phyloP scores from a whole-genome alignment of 2,797 vertebrate genomes.

The Artibeus jamaicensis region DNA sequence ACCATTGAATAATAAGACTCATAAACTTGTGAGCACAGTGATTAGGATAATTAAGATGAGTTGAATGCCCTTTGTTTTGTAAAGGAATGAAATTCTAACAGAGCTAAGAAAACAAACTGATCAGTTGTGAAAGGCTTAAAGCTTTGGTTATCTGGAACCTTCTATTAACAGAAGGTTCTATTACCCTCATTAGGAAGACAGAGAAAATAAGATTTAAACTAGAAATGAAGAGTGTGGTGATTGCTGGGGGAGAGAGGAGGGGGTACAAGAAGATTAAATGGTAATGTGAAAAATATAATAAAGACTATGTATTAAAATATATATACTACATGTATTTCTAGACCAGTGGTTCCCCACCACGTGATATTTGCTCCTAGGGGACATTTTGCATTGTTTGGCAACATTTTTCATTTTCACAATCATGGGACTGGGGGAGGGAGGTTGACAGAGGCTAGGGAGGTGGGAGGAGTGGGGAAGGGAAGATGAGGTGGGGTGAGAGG shows the following conservation, averaged over 20 bases:
- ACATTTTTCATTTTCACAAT: not conserved
- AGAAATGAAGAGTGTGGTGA: not conserved
- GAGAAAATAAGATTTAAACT: not conserved
- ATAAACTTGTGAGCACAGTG: not conserved
- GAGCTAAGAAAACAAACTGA: not conserved
- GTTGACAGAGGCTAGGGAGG: not conserved
- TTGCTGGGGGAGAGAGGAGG: no score
- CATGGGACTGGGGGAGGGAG: no score
- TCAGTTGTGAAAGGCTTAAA: not conserved
- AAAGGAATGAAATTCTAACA: not conserved
- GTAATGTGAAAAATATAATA: no score
- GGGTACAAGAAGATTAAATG: no score
- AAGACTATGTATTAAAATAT: no score
- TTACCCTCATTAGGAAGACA: not conserved
- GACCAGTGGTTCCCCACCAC: not conserved
- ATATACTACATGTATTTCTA: not conserved
- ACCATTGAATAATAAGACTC: not conserved
- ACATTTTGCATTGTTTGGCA: not conserved
- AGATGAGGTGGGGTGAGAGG: not conserved
- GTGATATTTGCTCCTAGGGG: not conserved
- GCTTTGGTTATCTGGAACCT: not conserved
- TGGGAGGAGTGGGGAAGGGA: not conserved
- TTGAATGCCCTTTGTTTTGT: not conserved
- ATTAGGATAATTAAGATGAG: not conserved
- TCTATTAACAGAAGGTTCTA: not conserved